Evolutionary conservation across 2,797 vertebrate species (phyloP).

Genomic region (Allobates femoralis): DNA sequence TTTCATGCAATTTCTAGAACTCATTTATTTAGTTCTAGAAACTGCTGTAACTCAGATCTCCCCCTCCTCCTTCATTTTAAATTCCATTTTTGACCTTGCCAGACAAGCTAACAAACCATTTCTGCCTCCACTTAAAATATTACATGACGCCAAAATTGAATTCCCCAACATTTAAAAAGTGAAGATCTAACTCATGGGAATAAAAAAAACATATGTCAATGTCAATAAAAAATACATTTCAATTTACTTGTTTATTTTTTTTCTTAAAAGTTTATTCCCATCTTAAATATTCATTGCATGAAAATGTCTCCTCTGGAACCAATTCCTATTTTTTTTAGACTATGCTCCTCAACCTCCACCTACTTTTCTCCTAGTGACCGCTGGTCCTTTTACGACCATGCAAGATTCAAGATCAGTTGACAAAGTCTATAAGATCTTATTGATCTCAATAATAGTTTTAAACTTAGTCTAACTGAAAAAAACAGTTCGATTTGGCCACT

Average conservation of each 20-base stretch:
- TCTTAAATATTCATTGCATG: no score
- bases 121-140: not conserved
- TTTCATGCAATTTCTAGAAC: constrained; percentile 23
- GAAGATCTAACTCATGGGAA: not conserved
- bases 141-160: constrained; percentile 10
- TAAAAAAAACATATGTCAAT: constrained; percentile 24
- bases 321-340: no score
- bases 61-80: not conserved
- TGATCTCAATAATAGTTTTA: no score
- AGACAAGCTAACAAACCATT: not conserved
- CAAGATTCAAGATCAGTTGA: no score
- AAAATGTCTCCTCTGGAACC: no score
- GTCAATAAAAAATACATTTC: not conserved
- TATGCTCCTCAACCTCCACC: no score
- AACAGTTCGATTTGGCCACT: no score
- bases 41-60: not conserved
- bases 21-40: constrained; percentile 24
- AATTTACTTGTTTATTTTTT: not conserved
- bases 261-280: no score
- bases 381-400: no score
- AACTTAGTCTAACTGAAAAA: no score
- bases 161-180: constrained; percentile 2
- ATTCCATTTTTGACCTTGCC: not conserved
- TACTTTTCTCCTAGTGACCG: no score
- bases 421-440: no score